Base-by-base conservation (phyloP, 2,888 invertebrate species). In the Anticlea derivata region DNA sequence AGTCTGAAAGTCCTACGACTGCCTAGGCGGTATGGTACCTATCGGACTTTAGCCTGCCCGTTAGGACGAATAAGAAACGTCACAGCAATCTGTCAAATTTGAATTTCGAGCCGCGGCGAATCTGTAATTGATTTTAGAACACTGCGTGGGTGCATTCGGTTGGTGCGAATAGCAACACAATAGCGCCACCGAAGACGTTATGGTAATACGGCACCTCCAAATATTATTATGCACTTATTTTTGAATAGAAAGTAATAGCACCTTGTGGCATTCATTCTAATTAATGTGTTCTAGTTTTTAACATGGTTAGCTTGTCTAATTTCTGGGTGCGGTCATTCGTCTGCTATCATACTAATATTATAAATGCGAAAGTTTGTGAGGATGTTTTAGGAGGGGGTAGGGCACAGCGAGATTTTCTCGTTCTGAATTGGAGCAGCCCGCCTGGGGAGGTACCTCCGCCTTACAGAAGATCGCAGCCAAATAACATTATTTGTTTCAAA, bases 101-200 rank as follows among this genome's bases (percentile, higher is more conserved):
- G 11, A 44, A 26, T 34, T 46, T 7, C 5, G 46, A 39, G n/a
- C 30, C 12, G 66, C 66, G 68, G 73, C 71, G 65, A 70, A 65
- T 66, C 59, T 73, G 80, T 87, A 87, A 87, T 84, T 86, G 84
- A 85, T 85, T 82, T 78, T 73, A 69, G 63, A 54, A 27, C 10
- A 31, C 5, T 79, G 86, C 82, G 89, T 89, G 80, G 88, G 87
- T 75, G 84, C 78, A 75, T 65, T 62, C 71, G 65, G 64, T 68
- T 71, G 75, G 78, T 75, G 85, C 81, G 76, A 81, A 84, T 80
- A 78, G 73, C 68, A 75, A 83, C 78, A 86, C 80, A 86, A 83
- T 81, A 75, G 85, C 80, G 80, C 84, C 87, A 83, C 82, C 76
- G 79, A 72, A 77, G 78, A 71, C 66, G 75, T 63, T 76, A 80